A percentile compares a stretch with the other conserved stretches of the same genome.
phyloP scores from a whole-genome alignment of 92 coral and sea anemone genomes.

The Parazoanthus swiftii region DNA sequence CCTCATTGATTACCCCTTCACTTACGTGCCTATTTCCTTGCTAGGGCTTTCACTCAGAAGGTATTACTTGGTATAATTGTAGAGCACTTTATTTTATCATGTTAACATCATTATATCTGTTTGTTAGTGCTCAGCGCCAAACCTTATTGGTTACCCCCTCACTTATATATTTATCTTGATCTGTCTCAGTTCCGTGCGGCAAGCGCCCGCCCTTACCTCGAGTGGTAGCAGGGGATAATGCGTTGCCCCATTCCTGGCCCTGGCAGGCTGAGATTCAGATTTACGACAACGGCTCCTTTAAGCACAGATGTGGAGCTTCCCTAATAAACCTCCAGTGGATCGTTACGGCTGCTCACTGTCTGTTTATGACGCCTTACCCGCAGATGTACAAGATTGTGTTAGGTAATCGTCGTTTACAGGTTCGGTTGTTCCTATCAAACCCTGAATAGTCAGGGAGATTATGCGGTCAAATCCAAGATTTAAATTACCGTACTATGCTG shows the following conservation, averaged over 20 bases:
- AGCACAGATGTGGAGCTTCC: constrained; percentile 69
- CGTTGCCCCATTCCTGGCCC: constrained; percentile 74
- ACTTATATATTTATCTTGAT: not conserved
- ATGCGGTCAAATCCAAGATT: no score
- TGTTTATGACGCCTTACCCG: constrained; percentile 63
- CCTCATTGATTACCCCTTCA: no score
- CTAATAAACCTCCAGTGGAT: constrained; percentile 54
- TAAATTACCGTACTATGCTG: not conserved
- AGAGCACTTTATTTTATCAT: no score
- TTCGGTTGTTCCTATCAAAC: no score
- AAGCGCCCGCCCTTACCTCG: constrained; percentile 50
- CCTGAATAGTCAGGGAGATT: not conserved
- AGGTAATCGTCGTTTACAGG: constrained; percentile 28
- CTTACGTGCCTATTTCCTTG: no score
- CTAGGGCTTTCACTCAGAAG: no score
- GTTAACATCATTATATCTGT: no score
- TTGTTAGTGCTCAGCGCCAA: no score
- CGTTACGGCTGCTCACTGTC: constrained; percentile 80
- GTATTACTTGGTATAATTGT: no score
- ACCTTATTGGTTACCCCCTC: no score
- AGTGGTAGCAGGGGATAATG: constrained; percentile 63
- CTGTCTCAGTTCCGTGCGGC: constrained; percentile 44
- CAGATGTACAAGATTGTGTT: constrained; percentile 54
- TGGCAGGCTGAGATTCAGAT: constrained; percentile 73
- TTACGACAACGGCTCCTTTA: constrained; percentile 25